Evolutionary conservation across 2,888 invertebrate genomes (phyloP), one percentile per base, ranked within the genome.

Genomic region (Synergus laeviventris): DNA sequence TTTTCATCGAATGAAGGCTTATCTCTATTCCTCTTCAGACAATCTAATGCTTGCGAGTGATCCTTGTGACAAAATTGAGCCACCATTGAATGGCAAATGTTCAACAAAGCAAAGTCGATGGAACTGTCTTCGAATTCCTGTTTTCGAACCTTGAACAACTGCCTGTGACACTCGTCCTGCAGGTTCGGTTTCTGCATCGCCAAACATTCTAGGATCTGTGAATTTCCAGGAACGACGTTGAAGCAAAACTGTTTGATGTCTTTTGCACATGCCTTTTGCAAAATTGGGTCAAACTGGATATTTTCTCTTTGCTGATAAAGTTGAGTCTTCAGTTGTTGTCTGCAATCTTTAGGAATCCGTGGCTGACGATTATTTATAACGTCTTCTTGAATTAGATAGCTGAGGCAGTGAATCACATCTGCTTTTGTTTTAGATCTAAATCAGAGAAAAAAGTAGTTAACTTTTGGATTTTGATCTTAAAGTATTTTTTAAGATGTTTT

Each of bases 251-350:
- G 92, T 80, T 93, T 92, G 36, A 99, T 95, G 89, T 99, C 99
- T 45, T 91, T 90, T 76, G 93, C 93, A 90, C 99, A 99, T 7
- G 95, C 94, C 81, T 94, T 94, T 87, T 96, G 97, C 75, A 99
- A 91, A 84, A 94, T 94, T 0, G 97, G 96, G 91, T 98, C 97
- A 79, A 97, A 93, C 81, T 95, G 94, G 81, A 97, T 95, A 87
- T 94, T 97, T 91, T 99, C 98, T 82, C 97, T 94, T 91, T 98
- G 96, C 88, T 98, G 97, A 86, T 98, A 95, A 38, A 99, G 92
- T 89, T 99, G 98, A 73, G 97, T 95, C 87, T 95, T 94, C 21
- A 99, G 92, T 90, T 99, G 98, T 87, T 97, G 97, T 45, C 97
- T 94, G 89, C 99, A 99, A 31, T 96, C 96, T 89, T 96, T 96